Conservation (phyloP, 2,797 vertebrate genomes). For the Chelon auratus region DNA sequence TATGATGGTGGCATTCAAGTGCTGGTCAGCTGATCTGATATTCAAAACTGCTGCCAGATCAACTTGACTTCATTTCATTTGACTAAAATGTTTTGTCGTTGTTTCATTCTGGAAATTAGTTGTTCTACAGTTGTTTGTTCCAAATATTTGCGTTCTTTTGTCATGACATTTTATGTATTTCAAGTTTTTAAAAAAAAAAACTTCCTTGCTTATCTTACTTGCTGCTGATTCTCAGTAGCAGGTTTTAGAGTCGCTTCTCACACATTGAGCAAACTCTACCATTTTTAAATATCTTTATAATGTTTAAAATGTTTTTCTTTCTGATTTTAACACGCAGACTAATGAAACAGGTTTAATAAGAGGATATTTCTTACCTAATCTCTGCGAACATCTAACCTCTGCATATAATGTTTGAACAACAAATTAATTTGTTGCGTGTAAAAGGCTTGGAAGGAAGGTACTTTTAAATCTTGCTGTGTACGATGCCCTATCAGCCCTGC, state of each 20-base stretch:
- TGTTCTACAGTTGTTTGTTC: too few relatives aligned
- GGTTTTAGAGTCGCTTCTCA: neutral
- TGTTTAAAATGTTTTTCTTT: neutral
- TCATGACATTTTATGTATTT: neutral
- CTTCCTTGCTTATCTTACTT: neutral
- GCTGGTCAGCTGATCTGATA: neutral
- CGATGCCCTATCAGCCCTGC: neutral
- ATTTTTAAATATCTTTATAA: neutral
- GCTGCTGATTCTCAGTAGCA: neutral
- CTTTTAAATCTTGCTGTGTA: neutral
- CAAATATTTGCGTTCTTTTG: too few relatives aligned
- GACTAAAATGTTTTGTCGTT: neutral
- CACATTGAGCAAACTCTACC: neutral
- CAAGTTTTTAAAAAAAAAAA: too few relatives aligned
- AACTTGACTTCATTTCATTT: neutral
- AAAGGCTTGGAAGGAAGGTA: neutral
- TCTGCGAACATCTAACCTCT: slow-evolving; percentile 4
- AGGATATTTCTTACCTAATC: neutral
- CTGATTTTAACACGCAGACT: neutral
- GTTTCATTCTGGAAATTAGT: neutral
- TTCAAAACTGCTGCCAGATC: neutral
- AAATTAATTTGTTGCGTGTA: slow-evolving; percentile 2
- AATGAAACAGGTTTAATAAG: neutral
- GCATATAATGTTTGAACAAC: slow-evolving; percentile 1
- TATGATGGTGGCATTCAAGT: neutral